Conservation (phyloP, 2,888 invertebrate genomes). For the Tethea ocularis region DNA sequence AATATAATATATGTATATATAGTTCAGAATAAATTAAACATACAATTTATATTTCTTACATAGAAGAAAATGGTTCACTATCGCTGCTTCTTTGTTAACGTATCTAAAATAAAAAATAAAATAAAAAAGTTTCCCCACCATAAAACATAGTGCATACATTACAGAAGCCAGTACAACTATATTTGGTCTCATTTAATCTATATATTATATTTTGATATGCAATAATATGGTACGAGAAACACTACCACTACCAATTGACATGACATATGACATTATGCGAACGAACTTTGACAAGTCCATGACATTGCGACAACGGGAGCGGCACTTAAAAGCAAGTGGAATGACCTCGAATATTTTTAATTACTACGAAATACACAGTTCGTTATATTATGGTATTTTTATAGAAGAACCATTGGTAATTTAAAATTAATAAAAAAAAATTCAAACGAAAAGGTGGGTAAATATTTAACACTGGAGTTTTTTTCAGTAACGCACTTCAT, state of each 20-base stretch:
- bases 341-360: slow-evolving; percentile 47
- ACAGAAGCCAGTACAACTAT: slow-evolving; percentile 30
- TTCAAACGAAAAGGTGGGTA: not conserved
- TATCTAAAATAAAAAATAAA: not conserved
- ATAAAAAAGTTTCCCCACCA: not conserved
- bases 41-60: too few species aligned
- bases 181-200: slow-evolving; percentile 44
- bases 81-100: too few species aligned
- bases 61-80: too few species aligned
- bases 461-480: not conserved
- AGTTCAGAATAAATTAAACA: too few species aligned
- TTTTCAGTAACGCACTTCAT: too few species aligned
- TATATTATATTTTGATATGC: slow-evolving; percentile 49
- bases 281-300: slow-evolving; percentile 23
- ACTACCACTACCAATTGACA: slow-evolving; percentile 21
- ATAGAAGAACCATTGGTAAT: slow-evolving; percentile 22
- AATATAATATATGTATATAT: too few species aligned
- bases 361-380: slow-evolving; percentile 46
- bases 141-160: not conserved
- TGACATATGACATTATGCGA: slow-evolving; percentile 13
- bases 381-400: slow-evolving; percentile 43
- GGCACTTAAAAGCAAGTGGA: slow-evolving; percentile 66
- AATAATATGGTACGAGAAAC: slow-evolving; percentile 39
- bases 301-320: slow-evolving; percentile 52
- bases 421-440: slow-evolving; percentile 9